Base-by-base conservation (phyloP, 2,888 invertebrate species). In the Catotricha subobsoleta region DNA sequence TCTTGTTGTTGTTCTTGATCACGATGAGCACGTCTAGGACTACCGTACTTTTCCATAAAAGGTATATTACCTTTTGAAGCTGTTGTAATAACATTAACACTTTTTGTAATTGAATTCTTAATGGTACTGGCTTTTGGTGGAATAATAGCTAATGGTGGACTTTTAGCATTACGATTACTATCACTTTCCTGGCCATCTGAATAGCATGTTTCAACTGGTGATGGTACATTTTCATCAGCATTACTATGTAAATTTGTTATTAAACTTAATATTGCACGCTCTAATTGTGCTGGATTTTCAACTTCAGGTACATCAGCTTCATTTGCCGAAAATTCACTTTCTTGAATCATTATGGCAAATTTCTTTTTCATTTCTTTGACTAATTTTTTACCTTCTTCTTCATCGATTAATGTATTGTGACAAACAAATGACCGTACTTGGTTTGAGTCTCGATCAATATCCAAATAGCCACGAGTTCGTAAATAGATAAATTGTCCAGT, bases 401-500 rank as follows among this genome's bases (percentile, higher is more conserved):
- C 73, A 46, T 76, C 72, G 16, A 79, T 67, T 41, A 83, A 66
- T 44, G 80, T 80, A 57, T 90, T 90, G 42, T 88, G 72, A 60
- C 88, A 90, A 29, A 87, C 76, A 62, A 90, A 87, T 46, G 86
- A 84, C 54, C 79, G 80, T 20, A 86, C 81, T 43, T 74, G 74
- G 49, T 83, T 80, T 6, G 78, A 75, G 37, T 66, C 66, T 53
- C 72, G 75, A 54, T 86, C 82, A 48, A 81, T 77, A 63, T 88
- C 88, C 40, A 90, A 68, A 53, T 76, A 87, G 9, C 90, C 90
- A 49, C 79, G 71, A 1, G 87, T 84, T 53, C 79, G 72, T 58
- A 90, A 70, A 54, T 82, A 88, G 49, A 90, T 82, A 52, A 81
- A 84, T 52, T 78, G 72, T n/a, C 86, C 86, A 41, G 79, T 81